Conservation (phyloP, 2,888 invertebrate genomes). For the Panzeria rudis region DNA sequence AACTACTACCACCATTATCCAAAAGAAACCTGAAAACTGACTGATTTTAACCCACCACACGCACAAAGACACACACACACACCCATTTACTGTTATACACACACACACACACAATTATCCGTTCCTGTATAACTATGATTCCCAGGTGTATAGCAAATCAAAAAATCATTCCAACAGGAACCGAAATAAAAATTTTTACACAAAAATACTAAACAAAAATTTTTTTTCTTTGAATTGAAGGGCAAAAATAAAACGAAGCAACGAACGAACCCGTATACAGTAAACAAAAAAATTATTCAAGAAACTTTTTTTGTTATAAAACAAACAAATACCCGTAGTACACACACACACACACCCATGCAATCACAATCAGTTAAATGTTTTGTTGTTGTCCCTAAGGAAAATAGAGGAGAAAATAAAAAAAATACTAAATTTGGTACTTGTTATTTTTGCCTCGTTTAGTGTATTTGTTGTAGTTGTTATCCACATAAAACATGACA, state of each 20-base stretch:
- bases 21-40: slow-evolving; percentile 4
- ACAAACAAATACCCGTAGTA: slow-evolving; percentile 27
- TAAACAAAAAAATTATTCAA: slow-evolving; percentile 33
- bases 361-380: slow-evolving; percentile 73
- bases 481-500: slow-evolving; percentile 16
- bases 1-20: slow-evolving; percentile 1
- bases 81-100: not conserved
- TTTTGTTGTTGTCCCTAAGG: slow-evolving; percentile 72
- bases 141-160: slow-evolving; percentile 83
- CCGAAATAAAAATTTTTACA: slow-evolving; percentile 55
- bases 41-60: too few relatives aligned
- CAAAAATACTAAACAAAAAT: slow-evolving; percentile 45
- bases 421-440: slow-evolving; percentile 42
- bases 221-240: slow-evolving; percentile 45
- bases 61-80: slow-evolving; percentile 14
- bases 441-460: slow-evolving; percentile 25
- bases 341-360: slow-evolving; percentile 39
- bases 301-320: slow-evolving; percentile 41
- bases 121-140: slow-evolving; percentile 65
- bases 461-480: slow-evolving; percentile 16
- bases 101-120: slow-evolving; percentile 1
- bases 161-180: slow-evolving; percentile 78
- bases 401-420: slow-evolving; percentile 42
- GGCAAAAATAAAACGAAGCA: slow-evolving; percentile 59
- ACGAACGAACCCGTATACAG: not conserved